Evolutionary conservation across 2,797 vertebrate genomes (phyloP).

Genomic region (Tangara arthus): DNA sequence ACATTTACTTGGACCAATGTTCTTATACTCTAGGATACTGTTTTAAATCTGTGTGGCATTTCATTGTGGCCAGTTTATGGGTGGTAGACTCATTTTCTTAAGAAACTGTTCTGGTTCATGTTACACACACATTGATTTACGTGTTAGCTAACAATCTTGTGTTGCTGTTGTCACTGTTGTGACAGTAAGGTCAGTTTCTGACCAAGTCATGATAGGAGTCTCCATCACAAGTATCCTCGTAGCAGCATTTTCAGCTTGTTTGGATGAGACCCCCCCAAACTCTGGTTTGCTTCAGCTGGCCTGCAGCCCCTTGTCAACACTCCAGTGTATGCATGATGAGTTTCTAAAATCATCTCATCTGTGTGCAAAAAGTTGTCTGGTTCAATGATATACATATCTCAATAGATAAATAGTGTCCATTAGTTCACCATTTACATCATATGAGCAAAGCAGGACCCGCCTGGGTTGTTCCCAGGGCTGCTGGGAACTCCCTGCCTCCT

Average conservation of each 20-base stretch:
- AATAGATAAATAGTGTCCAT: neutral
- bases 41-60: neutral
- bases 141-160: neutral
- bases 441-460: neutral
- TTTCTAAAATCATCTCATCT: neutral
- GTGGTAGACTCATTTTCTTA: neutral
- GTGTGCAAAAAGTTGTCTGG: neutral
- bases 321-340: neutral
- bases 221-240: neutral
- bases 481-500: neutral
- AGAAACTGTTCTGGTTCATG: neutral
- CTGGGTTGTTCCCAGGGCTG: neutral
- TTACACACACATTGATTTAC: neutral
- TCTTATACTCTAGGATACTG: neutral
- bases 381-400: neutral
- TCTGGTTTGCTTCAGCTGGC: neutral
- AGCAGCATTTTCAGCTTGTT: neutral
- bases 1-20: neutral
- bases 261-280: neutral
- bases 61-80: neutral
- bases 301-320: neutral
- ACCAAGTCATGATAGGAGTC: neutral
- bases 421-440: neutral
- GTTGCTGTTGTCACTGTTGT: neutral
- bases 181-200: neutral